Percentiles rank a stretch among this genome's conserved stretches.
phyloP scores from a whole-genome alignment of 2,113 vertebrate species.

The Petrocephalus zakoni region DNA sequence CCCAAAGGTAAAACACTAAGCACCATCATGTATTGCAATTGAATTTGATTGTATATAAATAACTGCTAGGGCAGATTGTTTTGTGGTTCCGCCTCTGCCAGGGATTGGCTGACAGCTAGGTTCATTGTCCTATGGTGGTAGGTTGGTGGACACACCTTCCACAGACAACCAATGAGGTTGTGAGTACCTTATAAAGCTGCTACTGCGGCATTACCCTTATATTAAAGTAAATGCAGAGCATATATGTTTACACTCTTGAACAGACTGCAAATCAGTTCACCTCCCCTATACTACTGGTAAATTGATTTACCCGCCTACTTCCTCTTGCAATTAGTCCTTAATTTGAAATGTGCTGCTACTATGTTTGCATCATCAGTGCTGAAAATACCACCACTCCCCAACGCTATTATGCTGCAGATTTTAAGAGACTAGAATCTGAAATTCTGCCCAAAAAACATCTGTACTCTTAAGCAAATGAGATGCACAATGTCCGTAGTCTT shows the following conservation, averaged over 20 bases:
- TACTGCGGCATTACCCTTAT: background rate
- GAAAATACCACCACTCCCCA: background rate
- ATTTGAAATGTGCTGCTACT: background rate
- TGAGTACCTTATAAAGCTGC: background rate
- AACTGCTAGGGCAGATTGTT: background rate
- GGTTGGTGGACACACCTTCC: background rate
- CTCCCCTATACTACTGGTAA: background rate
- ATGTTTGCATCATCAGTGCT: background rate
- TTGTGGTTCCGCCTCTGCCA: background rate
- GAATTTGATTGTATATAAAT: background rate
- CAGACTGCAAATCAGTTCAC: background rate
- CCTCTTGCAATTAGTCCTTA: background rate
- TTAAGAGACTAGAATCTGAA: background rate
- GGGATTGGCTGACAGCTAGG: background rate
- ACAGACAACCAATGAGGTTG: background rate
- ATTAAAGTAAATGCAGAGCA: background rate
- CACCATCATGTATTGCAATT: background rate
- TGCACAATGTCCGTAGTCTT: background rate
- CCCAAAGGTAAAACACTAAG: background rate
- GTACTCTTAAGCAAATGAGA: background rate
- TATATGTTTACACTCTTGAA: background rate
- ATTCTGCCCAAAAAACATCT: background rate
- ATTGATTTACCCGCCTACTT: background rate
- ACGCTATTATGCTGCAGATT: background rate
- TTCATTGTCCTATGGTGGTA: background rate